phyloP scores from a whole-genome alignment of 1,140 invertebrate species.

The Marisa cornuarietis region DNA sequence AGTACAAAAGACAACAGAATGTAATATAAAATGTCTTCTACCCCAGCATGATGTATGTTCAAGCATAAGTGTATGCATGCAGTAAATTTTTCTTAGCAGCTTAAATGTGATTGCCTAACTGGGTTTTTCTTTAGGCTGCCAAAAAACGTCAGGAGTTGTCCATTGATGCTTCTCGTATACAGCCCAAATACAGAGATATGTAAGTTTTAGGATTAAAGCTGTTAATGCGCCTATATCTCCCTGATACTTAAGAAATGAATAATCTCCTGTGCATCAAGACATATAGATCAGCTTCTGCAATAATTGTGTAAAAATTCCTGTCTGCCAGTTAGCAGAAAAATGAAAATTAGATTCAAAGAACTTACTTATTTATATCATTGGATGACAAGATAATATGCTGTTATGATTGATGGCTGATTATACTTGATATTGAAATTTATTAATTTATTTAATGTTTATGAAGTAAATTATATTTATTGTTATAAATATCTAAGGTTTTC shows the following conservation, averaged over 20 bases:
- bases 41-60: too few relatives aligned
- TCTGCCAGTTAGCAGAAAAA: background rate
- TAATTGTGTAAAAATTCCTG: background rate
- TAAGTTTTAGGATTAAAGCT: conserved; percentile 38
- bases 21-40: too few relatives aligned
- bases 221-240: background rate
- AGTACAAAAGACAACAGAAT: too few relatives aligned
- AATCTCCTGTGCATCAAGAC: background rate
- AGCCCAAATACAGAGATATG: conserved; percentile 55
- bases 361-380: too few relatives aligned
- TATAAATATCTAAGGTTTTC: background rate
- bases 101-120: background rate
- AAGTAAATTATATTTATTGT: too few relatives aligned
- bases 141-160: conserved; percentile 61
- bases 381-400: too few relatives aligned
- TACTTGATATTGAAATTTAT: too few relatives aligned
- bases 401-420: too few relatives aligned
- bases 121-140: conserved; percentile 46
- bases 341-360: too few relatives aligned
- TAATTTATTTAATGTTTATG: too few relatives aligned
- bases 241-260: too few relatives aligned
- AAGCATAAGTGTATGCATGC: too few relatives aligned
- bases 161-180: conserved; percentile 61
- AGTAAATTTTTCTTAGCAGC: background rate
- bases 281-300: background rate